Evolutionary conservation across 2,888 invertebrate genomes (phyloP).

Genomic region (Agrotis segetum): DNA sequence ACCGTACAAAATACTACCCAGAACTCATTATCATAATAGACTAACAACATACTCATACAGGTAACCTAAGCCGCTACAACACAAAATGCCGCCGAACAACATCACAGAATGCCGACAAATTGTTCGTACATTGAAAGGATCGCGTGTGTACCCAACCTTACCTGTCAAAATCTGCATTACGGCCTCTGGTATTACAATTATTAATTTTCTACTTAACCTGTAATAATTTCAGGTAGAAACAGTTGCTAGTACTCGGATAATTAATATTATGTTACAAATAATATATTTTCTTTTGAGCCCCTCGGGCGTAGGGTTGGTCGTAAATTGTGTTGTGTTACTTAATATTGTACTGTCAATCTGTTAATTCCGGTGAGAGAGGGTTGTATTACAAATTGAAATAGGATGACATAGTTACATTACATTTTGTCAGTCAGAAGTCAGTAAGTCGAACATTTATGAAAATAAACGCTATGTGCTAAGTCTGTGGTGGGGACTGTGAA

Average conservation of each 20-base stretch:
- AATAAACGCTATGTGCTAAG: too few relatives aligned
- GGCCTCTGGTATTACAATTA: slow-evolving; percentile 61
- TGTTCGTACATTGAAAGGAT: slow-evolving; percentile 35
- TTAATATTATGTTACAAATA: slow-evolving; percentile 73
- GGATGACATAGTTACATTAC: neutral
- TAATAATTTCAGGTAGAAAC: slow-evolving; percentile 69
- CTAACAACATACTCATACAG: slow-evolving; percentile 47
- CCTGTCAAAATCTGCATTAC: slow-evolving; percentile 69
- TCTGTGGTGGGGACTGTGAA: too few relatives aligned
- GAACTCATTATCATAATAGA: slow-evolving; percentile 51
- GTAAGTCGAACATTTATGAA: too few relatives aligned
- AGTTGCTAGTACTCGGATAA: slow-evolving; percentile 70
- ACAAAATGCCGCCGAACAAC: slow-evolving; percentile 39
- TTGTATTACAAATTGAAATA: neutral
- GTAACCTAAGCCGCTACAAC: slow-evolving; percentile 22
- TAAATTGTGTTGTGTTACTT: slow-evolving; percentile 65
- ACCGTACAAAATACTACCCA: slow-evolving; percentile 33
- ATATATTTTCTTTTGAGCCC: slow-evolving; percentile 69
- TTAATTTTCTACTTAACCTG: slow-evolving; percentile 70
- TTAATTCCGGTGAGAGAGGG: slow-evolving; percentile 24
- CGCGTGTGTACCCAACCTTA: slow-evolving; percentile 56
- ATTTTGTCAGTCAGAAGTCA: too few relatives aligned
- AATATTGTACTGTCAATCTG: slow-evolving; percentile 66
- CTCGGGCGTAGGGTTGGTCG: slow-evolving; percentile 66
- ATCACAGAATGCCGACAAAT: slow-evolving; percentile 54